Evolutionary conservation across 2,113 vertebrate species (phyloP).

Genomic region (Sciurus niger): DNA sequence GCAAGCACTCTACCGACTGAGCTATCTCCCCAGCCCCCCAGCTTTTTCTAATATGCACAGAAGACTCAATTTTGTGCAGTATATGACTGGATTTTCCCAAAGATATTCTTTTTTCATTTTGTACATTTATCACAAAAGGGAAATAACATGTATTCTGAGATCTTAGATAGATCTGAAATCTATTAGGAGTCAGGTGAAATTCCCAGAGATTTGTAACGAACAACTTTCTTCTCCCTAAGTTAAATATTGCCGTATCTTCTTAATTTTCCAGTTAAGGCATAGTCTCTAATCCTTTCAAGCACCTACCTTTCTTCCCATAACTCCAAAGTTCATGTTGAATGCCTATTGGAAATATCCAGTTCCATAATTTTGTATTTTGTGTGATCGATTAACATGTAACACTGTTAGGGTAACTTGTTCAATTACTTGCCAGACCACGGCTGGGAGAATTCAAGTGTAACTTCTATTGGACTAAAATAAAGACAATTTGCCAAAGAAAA

Average conservation of each 20-base stretch:
- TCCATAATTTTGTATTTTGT: constrained; percentile 1
- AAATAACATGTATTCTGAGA: background rate
- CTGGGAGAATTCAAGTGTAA: background rate
- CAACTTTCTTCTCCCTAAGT: background rate
- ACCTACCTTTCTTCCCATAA: background rate
- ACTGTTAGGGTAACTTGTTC: background rate
- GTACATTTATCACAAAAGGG: background rate
- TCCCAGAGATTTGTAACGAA: background rate
- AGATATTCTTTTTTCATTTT: background rate
- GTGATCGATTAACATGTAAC: background rate
- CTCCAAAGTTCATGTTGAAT: background rate
- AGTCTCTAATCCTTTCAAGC: background rate
- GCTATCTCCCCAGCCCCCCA: too few species aligned
- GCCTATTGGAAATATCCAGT: background rate
- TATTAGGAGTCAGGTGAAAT: background rate
- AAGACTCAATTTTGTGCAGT: background rate
- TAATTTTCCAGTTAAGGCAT: background rate
- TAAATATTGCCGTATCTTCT: background rate
- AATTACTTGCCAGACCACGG: background rate
- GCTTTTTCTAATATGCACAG: background rate
- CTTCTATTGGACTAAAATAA: background rate
- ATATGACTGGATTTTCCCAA: background rate
- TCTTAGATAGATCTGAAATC: background rate
- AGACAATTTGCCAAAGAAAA: background rate
- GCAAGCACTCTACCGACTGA: too few species aligned